phyloP scores from a whole-genome alignment of 2,113 vertebrate genomes.

The Calyptomena viridis region DNA sequence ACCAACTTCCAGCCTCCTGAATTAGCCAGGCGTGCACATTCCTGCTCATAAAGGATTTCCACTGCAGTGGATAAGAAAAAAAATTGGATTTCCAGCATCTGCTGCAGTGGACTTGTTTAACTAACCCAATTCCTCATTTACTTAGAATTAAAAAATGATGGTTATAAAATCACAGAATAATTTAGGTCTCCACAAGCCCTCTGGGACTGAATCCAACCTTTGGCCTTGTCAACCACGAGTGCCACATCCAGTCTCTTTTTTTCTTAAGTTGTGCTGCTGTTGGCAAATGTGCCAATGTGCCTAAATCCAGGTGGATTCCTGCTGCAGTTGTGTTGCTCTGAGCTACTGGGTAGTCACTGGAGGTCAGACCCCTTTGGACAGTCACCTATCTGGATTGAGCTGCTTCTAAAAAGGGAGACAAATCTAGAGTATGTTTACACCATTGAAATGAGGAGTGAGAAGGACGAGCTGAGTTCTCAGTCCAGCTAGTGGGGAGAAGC shows the following conservation, averaged over 20 bases:
- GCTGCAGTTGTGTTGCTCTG: neutral
- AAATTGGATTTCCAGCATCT: neutral
- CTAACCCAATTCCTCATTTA: fast-evolving
- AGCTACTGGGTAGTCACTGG: neutral
- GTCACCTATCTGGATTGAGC: neutral
- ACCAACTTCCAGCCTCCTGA: neutral
- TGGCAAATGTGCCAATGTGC: neutral
- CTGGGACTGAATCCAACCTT: neutral
- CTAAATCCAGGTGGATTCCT: neutral
- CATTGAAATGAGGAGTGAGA: neutral
- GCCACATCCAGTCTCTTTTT: neutral
- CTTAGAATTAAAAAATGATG: fast-evolving
- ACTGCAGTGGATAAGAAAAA: neutral
- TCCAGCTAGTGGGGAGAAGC: neutral
- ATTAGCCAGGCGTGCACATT: neutral
- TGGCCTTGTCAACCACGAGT: fast-evolving
- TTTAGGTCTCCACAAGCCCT: neutral
- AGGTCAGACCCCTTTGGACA: neutral
- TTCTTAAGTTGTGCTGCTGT: neutral
- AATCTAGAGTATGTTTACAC: fast-evolving
- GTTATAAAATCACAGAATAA: neutral
- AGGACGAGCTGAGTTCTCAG: neutral
- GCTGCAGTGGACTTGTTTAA: fast-evolving
- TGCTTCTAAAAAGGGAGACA: neutral
- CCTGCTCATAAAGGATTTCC: neutral